A percentile compares a stretch with the other conserved stretches of the same genome.
phyloP scores from a whole-genome alignment of 2,113 vertebrate species.

The Takifugu bimaculatus region DNA sequence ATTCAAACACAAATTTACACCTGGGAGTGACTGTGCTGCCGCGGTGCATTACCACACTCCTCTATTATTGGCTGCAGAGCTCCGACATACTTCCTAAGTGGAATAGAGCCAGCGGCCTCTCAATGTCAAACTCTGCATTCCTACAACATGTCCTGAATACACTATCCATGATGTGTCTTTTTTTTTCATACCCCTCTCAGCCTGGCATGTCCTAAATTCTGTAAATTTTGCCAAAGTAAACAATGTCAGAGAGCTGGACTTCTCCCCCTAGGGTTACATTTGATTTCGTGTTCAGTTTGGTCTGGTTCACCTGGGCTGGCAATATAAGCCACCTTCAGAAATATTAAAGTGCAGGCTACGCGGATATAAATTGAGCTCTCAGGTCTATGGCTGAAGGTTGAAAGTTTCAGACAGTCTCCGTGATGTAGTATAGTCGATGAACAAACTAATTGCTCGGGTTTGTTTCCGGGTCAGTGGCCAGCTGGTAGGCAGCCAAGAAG shows the following conservation, averaged over 20 bases:
- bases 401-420: constrained; percentile 9
- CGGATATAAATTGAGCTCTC: constrained; percentile 11
- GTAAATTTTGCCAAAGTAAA: constrained; percentile 4
- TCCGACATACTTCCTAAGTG: constrained; percentile 15
- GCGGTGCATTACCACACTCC: constrained; percentile 9
- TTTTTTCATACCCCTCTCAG: too few species aligned
- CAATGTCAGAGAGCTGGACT: background rate
- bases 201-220: too few species aligned
- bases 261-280: background rate
- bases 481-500: too few species aligned
- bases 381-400: background rate
- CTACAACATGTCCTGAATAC: constrained; percentile 28
- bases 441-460: background rate
- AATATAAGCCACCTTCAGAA: constrained; percentile 32
- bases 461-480: too few species aligned
- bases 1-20: constrained; percentile 12
- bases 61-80: constrained; percentile 3
- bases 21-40: constrained; percentile 16
- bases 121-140: constrained; percentile 32
- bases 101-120: constrained; percentile 23
- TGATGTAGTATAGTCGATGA: constrained; percentile 11
- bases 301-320: constrained; percentile 17
- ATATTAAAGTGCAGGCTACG: constrained; percentile 23
- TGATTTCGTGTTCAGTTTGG: constrained; percentile 3
- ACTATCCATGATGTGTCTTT: background rate